Base-by-base conservation (phyloP, 2,888 invertebrate species). In the Chymomyza caudatula region DNA sequence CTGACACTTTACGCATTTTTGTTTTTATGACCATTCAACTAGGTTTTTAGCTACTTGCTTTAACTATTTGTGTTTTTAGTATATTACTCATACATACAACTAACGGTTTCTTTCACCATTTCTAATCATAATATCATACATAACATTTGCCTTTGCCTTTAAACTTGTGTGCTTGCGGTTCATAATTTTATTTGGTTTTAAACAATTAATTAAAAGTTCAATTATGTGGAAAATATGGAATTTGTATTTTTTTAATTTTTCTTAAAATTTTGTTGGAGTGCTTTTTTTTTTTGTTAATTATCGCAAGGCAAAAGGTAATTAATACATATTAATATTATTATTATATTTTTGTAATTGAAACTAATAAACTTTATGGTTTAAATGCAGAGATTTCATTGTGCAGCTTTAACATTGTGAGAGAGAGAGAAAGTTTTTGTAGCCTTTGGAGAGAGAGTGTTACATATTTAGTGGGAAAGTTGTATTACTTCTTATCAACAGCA, bases 351-450 rank as follows among this genome's bases (percentile, higher is more conserved):
- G 73, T 56, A 65, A 70, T 72, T 61, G 64, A 82, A 85, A 80
- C 68, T 58, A 82, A 67, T 71, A 70, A 78, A 72, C 63, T 65
- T 66, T 61, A 60, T 67, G 53, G 57, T 68, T 79, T 88, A 88
- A 88, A 88, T 88, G 88, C 88, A 88, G 81, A 87, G 74, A 76
- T 77, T 85, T 85, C 76, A 70, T 86, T 88, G 87, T 88, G 87
- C 88, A 88, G 86, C 86, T 76, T 84, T 80, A 86, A 87, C 77
- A 83, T 88, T 84, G 80, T 86, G 78, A 84, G 68, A 66, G 70
- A 74, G 65, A 69, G 72, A 73, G 73, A 73, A 62, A 22, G 19
- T 51, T 51, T 47, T n/a, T 44, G 44, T 71, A 70, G 73, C 58
- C 65, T 66, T 69, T 73, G 54, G 77, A 74, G 68, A 78, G 70